Evolutionary conservation across 2,113 vertebrate species (phyloP).

Genomic region (Psilopogon haemacephalus): DNA sequence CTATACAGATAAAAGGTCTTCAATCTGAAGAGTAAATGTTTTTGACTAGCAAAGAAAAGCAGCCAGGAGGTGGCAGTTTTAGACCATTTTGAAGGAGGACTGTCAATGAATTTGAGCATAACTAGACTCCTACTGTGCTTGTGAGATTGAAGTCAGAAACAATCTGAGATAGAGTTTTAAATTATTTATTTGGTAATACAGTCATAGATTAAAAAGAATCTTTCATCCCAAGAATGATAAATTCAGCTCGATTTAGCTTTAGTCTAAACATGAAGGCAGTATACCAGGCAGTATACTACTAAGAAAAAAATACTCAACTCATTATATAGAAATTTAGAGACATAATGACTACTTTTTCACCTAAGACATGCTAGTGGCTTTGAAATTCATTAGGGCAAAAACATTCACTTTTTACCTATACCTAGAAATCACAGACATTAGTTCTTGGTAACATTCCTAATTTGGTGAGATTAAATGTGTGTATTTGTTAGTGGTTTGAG

Average conservation of each 20-base stretch:
- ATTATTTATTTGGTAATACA: constrained; percentile 68
- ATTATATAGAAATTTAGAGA: constrained; percentile 21
- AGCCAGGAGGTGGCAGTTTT: constrained; percentile 79
- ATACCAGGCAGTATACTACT: too few relatives aligned
- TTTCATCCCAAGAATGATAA: constrained; percentile 64
- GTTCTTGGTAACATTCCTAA: not conserved
- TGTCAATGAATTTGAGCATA: not conserved
- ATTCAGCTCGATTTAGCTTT: constrained; percentile 62
- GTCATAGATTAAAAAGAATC: constrained; percentile 60
- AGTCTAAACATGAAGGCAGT: constrained; percentile 51
- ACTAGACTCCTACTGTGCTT: not conserved
- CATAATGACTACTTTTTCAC: constrained; percentile 34
- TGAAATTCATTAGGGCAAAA: not conserved
- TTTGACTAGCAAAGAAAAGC: not conserved
- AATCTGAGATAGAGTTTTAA: constrained; percentile 49
- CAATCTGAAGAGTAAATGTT: not conserved
- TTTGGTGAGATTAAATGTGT: not conserved
- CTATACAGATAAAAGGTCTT: too few relatives aligned
- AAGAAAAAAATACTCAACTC: constrained; percentile 47
- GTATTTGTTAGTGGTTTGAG: too few relatives aligned
- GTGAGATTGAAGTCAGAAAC: constrained; percentile 42
- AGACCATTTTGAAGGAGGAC: constrained; percentile 49
- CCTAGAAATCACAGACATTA: not conserved
- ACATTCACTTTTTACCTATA: not conserved
- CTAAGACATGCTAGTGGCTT: constrained; percentile 14